Evolutionary conservation across 92 coral and sea anemone species (phyloP), one percentile per base, ranked within the genome.

Genomic region (Heteractis magnifica): DNA sequence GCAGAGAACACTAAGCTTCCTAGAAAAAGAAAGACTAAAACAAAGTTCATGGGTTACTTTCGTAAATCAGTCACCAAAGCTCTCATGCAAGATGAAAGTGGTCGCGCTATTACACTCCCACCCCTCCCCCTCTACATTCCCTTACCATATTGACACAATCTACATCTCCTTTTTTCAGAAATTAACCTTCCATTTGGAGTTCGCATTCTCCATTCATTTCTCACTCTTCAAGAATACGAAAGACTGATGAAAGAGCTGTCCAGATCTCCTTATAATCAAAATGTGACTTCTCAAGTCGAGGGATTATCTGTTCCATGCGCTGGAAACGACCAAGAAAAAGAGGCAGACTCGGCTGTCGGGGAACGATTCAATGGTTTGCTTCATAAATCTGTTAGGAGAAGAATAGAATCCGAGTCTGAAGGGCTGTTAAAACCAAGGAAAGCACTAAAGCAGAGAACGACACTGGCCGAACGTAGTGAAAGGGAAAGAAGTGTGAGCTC

Each of bases 131-230:
- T 53, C 10, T 53, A 8, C 13, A 13, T 76, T 26, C 49, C 7
- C 50, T 55, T 2, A 50, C 5, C 18, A 0, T 76, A 76, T 48
- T 10, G 14, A n/a, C 12, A 21, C 34, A 59, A 48, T 20, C n/a
- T 6, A 53, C 26, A 44, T 23, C 56, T 18, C 77, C 26, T 72
- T 70, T 56, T 64, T 86, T 8, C 71, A 96, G 99, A 92, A 50
- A 87, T 85, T 73, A 86, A 81, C 51, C 88, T 97, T 3, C 99
- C 99, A 8, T 92, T 89, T 86, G 99, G 99, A 48, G 98, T 94
- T 4, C 94, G 99, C 7, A 90, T 97, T 64, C 87, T 97, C 65
- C 88, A 89, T 79, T 88, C 92, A 49, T 97, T 91, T 78, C 89
- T 97, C 68, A 92, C 90, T 7, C 77, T 79, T n/a, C 26, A 83